Evolutionary conservation across 2,888 invertebrate genomes (phyloP), one percentile per base, ranked within the genome.

Genomic region (Chalcis sispes): DNA sequence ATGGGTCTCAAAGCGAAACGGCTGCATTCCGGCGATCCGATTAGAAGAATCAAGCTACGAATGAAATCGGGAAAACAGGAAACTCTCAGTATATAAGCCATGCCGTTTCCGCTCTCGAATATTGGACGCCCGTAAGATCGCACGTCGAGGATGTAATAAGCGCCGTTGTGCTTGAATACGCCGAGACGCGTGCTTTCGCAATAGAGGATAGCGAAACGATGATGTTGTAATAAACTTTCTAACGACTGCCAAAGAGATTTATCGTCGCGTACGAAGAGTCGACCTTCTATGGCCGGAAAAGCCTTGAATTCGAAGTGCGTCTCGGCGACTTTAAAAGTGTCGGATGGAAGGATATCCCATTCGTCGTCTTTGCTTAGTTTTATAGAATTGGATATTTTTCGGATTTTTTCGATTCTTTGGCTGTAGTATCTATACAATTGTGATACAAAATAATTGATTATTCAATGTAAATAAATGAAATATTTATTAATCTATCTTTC

Each of bases 111-210:
- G 8, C 82, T 81, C 0, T 75, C 72, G 42, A 85, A 87, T 8
- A 87, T n/a, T 0, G 87, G 87, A 7, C 86, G 85, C 0, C 87
- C 87, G 7, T 80, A 79, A 0, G 85, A 84, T 15, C 82, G 80
- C 0, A 82, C 86, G 72, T 87, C 87, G 50, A 82, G 80, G 77
- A 85, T 80, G 75, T 86, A 87, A 74, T 86, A 87, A 2, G 84
- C 81, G 0, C 84, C 85, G 54, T 83, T 86, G 59, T 83, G 84
- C 71, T 85, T 86, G 71, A 85, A 87, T 0, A 87, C 20, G 0
- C 85, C 84, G 0, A 87, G 77, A n/a, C 82, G 81, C 0, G 80
- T 77, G 64, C 75, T 83, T 46, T 86, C 86, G 76, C 87, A 87
- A 0, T 80, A 82, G 3, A 87, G 74, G 8, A 85, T 81, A 2